Base-by-base conservation (phyloP, 2,888 invertebrate genomes). In the Drosophila ezoana region DNA sequence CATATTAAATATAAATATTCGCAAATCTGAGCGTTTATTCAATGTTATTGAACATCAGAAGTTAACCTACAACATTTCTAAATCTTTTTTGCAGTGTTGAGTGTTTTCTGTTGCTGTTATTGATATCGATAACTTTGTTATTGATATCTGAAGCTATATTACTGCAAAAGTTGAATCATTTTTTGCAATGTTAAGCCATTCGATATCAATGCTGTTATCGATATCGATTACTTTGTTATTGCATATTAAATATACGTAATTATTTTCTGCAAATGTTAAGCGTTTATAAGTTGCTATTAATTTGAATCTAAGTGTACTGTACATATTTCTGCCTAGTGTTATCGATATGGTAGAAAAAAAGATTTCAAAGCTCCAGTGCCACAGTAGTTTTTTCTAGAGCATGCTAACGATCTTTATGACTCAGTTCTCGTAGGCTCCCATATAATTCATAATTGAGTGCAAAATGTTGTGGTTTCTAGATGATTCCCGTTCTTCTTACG, bases 401-500 rank as follows among this genome's bases (percentile, higher is more conserved):
- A 18, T 18, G 3, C 6, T 41, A 13, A 10, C 18, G 18, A 18
- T 41, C 18, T 18, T 20, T 6, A 18, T 20, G 20, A 6, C 20
- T 13, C 2, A 20, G 49, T 23, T 38, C 8, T 38, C 14, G 18
- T 18, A 33, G 8, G 18, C 33, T 48, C 28, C 13, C 10, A 33
- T 5, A 20, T 20, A 13, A 43, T 28, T 20, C 43, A 43, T 18
- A 43, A 13, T 38, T 38, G n/a, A 10, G 11, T 11, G 11, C 18
- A 18, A 16, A 41, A 18, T 40, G 23, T 16, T 33, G 28, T 35
- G 33, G 33, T 52, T 28, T 40, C 52, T 14, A 28, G 35, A 23
- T 35, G 13, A 10, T 54, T 45, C 40, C n/a, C 28, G 28, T 51
- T 44, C n/a, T n/a, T 32, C 20, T 44, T 58, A 38, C 18, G 13